Evolutionary conservation across 2,797 vertebrate genomes (phyloP), one percentile per base, ranked within the genome.

Genomic region (Notolabrus celidotus): DNA sequence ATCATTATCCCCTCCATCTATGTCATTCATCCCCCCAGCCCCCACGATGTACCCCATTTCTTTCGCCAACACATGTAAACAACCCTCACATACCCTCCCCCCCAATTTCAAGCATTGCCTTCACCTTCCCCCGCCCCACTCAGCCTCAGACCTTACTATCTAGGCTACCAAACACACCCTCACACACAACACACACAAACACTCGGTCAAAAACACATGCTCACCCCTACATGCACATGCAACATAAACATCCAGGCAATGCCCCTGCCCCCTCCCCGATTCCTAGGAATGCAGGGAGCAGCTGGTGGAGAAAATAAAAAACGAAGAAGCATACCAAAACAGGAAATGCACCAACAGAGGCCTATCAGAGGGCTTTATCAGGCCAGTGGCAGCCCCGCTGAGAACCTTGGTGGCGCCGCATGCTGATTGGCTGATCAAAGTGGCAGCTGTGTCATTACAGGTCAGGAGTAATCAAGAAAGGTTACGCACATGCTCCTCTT

Each of bases 301-400:
- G 87, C 82, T 91, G 82, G 84, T 82, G 74, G 78, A 85, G 82
- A 89, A 90, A 90, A 89, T 86, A 87, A 87, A 90, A 90, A 90
- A 86, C 42, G 77, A 86, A 80, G 80, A 88, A 71, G 79, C 82
- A 89, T 76, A 91, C 80, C 87, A 93, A 91, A 94, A 94, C 91
- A 94, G 91, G 93, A 94, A 94, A 92, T 92, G 82, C 91, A 92
- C 88, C 88, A 92, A 84, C 83, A 84, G 87, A 74, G 83, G 78
- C 81, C 85, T 91, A 92, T 94, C 91, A 82, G 78, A 86, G 71
- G 79, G 79, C 86, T 85, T 91, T 88, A 93, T 93, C 91, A 90
- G 79, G 74, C 84, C 76, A 74, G 85, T 77, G 75, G 84, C 84
- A 85, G 80, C 80, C 73, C 84, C n/a, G 31, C 82, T 81, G 84